Evolutionary conservation across 64 coral and sea anemone genomes (phyloP), one percentile per base, ranked within the genome.

Genomic region (Orbicella faveolata): DNA sequence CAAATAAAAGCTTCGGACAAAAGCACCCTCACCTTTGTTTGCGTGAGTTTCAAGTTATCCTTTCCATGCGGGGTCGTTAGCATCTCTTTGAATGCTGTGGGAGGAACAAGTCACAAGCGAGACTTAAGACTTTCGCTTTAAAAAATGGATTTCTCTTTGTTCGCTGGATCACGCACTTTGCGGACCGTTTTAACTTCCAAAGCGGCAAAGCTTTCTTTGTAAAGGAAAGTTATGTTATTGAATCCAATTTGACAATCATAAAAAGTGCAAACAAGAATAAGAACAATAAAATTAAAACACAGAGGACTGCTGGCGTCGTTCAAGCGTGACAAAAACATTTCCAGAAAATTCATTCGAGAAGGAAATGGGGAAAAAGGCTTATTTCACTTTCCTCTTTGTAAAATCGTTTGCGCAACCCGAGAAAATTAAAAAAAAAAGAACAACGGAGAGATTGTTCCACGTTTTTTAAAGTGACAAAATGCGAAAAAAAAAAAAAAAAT

Each of bases 21-120:
- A 70, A 33, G 67, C 11, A 70, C 61, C 34, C 54, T 25, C 72
- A 85, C 82, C 82, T 85, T 85, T 2, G 64, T n/a, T 85, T 85
- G 82, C 63, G 82, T 85, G 82, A 85, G 21, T 21, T 52, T 85
- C 12, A 53, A 26, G 37, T 85, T 85, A 7, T 85, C 82, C 41
- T 85, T 85, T 25, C 82, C 65, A 15, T 85, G 82, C 0, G 88
- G 88, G 20, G 77, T 53, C 9, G 63, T 57, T 10, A 81, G 69
- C 65, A 90, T 79, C 34, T 90, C 88, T 61, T 90, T 90, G 34
- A 90, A 90, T 0, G 69, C 88, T 90, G 79, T 81, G 82, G 82
- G 65, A 85, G 33, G n/a, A 73, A 48, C 23, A 30, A 68, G 34
- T 34, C 3, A 70, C 14, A 18, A 72, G 61, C 61, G 55, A 36